Conservation (phyloP, 1,140 invertebrate genomes). For the Scaptomyza graminum region DNA sequence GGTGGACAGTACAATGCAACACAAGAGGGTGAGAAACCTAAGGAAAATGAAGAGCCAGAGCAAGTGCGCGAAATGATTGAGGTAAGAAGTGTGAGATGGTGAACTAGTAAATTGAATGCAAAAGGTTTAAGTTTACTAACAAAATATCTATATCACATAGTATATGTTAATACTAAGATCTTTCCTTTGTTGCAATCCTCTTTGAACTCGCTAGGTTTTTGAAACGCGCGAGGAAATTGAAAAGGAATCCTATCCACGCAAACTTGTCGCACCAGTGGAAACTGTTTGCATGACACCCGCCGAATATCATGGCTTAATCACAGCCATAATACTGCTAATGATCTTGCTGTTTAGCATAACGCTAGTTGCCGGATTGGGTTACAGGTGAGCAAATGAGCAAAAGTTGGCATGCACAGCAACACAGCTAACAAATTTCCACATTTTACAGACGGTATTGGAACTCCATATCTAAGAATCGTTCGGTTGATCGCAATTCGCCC, state of each 20-base stretch:
- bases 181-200: no score
- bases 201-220: slow-evolving; percentile 79
- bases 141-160: no score
- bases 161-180: no score
- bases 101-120: no score
- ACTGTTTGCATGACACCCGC: slow-evolving; percentile 89
- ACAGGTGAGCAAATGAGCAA: slow-evolving; percentile 85
- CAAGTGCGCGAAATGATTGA: slow-evolving; percentile 94
- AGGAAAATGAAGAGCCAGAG: slow-evolving; percentile 86
- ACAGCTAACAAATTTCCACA: neutral
- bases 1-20: slow-evolving; percentile 61
- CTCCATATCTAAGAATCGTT: slow-evolving; percentile 88
- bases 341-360: slow-evolving; percentile 88
- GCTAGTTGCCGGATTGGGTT: slow-evolving; percentile 87
- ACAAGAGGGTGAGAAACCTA: slow-evolving; percentile 53
- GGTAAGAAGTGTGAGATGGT: slow-evolving; percentile 83
- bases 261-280: slow-evolving; percentile 86
- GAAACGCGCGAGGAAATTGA: slow-evolving; percentile 90
- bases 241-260: slow-evolving; percentile 86
- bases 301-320: slow-evolving; percentile 91
- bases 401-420: neutral
- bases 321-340: slow-evolving; percentile 88
- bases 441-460: slow-evolving; percentile 87
- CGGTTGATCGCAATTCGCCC: slow-evolving; percentile 85
- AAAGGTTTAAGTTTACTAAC: no score